Conservation (phyloP, 2,888 invertebrate species). For the Leptopilina myrica region DNA sequence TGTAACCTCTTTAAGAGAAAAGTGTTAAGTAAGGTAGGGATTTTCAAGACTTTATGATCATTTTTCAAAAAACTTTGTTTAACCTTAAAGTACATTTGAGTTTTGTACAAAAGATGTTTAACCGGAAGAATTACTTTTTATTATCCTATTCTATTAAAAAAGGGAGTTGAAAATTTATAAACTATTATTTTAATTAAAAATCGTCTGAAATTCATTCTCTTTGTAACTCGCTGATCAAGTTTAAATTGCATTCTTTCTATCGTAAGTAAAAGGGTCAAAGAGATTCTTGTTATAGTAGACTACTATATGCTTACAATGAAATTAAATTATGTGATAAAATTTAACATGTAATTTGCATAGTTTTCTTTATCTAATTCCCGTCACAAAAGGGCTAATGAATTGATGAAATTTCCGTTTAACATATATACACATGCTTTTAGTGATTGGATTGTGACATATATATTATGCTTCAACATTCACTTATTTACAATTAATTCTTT, state of each 20-base stretch:
- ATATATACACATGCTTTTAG: too few species aligned
- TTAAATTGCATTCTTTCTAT: conserved; percentile 6
- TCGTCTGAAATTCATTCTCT: background rate
- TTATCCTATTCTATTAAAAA: background rate
- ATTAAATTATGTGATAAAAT: background rate
- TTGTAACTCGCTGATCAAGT: background rate
- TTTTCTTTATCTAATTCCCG: background rate
- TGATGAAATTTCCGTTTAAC: background rate
- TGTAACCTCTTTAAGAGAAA: conserved; percentile 4
- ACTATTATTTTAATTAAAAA: background rate
- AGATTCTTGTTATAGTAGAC: background rate
- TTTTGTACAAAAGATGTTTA: background rate
- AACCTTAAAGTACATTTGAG: background rate
- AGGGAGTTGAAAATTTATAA: background rate
- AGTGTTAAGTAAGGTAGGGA: background rate
- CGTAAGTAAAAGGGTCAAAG: background rate
- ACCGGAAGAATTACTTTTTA: background rate
- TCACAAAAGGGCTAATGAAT: background rate
- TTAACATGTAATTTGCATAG: background rate
- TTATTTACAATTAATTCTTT: conserved; percentile 17
- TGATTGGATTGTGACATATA: too few species aligned
- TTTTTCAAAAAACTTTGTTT: background rate
- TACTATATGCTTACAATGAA: background rate
- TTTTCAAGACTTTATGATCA: background rate
- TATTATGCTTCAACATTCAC: too few species aligned